Percentiles rank a stretch among this genome's conserved stretches.
Conservation (phyloP, 2,888 invertebrate genomes). For the Chaetogeoica ovagalla region DNA sequence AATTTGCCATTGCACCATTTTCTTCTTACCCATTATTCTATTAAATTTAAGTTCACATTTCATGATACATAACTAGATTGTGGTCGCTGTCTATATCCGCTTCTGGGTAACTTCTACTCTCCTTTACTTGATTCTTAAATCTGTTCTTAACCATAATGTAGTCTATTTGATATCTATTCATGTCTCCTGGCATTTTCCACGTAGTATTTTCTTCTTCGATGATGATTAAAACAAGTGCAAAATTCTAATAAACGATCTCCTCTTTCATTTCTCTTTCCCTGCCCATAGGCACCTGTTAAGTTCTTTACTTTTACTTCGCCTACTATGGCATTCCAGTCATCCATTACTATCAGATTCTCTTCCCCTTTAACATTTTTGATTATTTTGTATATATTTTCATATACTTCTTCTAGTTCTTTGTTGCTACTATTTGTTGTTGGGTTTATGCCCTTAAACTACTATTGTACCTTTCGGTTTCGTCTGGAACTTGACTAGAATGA, state of each 20-base stretch:
- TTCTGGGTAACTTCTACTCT: neutral
- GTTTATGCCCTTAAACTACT: neutral
- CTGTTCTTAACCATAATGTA: slow-evolving; percentile 40
- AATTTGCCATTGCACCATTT: neutral
- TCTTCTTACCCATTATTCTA: neutral
- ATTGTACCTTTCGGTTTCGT: neutral
- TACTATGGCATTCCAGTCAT: neutral
- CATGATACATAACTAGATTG: neutral
- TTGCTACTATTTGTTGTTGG: neutral
- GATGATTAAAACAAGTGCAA: slow-evolving; percentile 9
- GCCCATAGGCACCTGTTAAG: neutral
- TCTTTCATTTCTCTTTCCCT: no score
- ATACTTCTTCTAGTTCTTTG: neutral
- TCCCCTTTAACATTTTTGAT: neutral
- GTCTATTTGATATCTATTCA: slow-evolving; percentile 38
- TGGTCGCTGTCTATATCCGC: neutral
- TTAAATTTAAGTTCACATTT: neutral
- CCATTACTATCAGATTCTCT: neutral
- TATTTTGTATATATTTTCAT: neutral
- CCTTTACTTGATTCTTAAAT: slow-evolving; percentile 31
- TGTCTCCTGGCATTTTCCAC: slow-evolving; percentile 27
- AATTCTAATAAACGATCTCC: no score
- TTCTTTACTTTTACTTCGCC: neutral
- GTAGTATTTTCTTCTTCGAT: slow-evolving; percentile 26
- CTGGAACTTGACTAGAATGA: neutral